Evolutionary conservation across 2,113 vertebrate species (phyloP), one percentile per base, ranked within the genome.

Genomic region (Garra rufa): DNA sequence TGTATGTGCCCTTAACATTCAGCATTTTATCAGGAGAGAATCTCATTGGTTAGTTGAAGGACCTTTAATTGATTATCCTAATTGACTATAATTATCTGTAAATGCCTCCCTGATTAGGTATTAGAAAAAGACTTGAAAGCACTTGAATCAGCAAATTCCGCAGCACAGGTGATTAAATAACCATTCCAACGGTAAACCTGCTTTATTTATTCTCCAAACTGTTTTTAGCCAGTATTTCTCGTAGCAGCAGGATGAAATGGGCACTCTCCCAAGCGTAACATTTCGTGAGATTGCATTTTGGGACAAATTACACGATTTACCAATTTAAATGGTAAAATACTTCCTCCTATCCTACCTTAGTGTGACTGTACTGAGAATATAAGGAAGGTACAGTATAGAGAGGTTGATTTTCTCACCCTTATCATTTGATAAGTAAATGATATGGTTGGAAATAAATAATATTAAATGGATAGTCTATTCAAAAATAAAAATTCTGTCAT

Each of bases 21-120:
- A 81, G 78, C 4, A 9, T 34, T 65, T 67, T 30, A 48, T 63
- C 38, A 63, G 24, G 24, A 15, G n/a, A 57, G 34, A 78, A 19
- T 17, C 1, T 57, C 9, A 5, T 30, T 46, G 41, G 38, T 46
- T 46, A 65, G 78, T 0, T 67, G 10, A 81, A 67, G 17, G 78
- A 30, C 44, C 59, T 67, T 67, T 81, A 30, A 81, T 67, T 81
- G 78, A 81, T 67, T n/a, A 48, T 48, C 30, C 24, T 81, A 67
- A 81, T 67, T 81, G 41, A 81, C 59, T 34, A 34, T 48, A 81
- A 81, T 48, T 81, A 50, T 50, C 44, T 67, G 43, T 67, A 81
- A 67, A 81, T 81, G 61, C 43, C 61, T 67, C 78, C 61, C 59
- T 67, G 59, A 46, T 34, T 21, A 50, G 17, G n/a, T 81, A 81